Evolutionary conservation across 2,113 vertebrate species (phyloP).

Genomic region (Tonatia bakeri): DNA sequence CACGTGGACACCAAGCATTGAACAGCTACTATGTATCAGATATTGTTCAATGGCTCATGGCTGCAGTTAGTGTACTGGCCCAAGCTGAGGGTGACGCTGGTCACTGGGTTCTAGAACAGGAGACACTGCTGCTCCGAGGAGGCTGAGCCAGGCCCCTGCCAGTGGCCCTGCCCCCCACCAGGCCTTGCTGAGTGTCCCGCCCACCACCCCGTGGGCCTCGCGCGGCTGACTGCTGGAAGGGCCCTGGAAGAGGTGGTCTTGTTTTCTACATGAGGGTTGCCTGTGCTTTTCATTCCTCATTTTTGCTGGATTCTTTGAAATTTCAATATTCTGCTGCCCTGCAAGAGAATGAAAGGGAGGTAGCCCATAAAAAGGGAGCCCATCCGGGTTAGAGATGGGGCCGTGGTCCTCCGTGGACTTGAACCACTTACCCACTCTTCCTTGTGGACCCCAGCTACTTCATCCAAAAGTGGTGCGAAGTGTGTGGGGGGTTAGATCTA

Average conservation of each 20-base stretch:
- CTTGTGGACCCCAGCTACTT: neutral
- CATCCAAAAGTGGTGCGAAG: no score
- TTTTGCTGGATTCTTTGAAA: neutral
- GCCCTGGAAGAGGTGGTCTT: fast-evolving
- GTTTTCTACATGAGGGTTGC: fast-evolving
- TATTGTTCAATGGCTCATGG: no score
- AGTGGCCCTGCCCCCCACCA: fast-evolving
- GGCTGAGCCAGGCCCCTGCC: fast-evolving
- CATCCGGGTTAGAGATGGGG: fast-evolving
- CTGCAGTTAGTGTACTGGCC: neutral
- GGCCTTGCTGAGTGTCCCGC: fast-evolving
- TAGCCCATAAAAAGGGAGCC: fast-evolving
- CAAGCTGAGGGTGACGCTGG: fast-evolving
- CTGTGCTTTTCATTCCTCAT: neutral
- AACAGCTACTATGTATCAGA: neutral
- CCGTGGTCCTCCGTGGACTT: neutral
- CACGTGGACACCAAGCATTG: fast-evolving
- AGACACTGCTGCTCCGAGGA: neutral
- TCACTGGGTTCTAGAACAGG: fast-evolving
- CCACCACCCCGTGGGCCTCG: fast-evolving
- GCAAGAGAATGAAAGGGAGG: neutral
- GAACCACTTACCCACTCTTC: fast-evolving
- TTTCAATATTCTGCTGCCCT: fast-evolving
- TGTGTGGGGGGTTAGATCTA: fast-evolving
- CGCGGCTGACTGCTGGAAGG: fast-evolving